Evolutionary conservation across 1,140 invertebrate genomes (phyloP).

Genomic region (Tachypleus tridentatus): DNA sequence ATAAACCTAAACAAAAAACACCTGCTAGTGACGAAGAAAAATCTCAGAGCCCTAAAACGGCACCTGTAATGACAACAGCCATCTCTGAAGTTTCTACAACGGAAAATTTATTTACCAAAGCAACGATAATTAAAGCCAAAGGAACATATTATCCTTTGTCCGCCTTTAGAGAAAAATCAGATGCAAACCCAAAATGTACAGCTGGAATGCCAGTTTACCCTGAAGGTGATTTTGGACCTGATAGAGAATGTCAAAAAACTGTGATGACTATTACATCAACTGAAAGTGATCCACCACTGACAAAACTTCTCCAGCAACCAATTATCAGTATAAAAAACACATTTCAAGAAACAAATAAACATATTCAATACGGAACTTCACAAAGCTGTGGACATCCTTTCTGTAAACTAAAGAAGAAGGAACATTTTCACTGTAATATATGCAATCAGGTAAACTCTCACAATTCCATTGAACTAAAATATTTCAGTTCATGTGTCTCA

Average conservation of each 20-base stretch:
- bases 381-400: conserved; percentile 65
- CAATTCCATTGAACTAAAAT: no score
- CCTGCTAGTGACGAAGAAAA: conserved; percentile 14
- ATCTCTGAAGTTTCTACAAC: background rate
- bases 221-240: background rate
- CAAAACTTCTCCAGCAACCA: conserved; percentile 31
- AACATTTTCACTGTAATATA: conserved; percentile 74
- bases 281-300: conserved; percentile 20
- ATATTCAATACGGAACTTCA: conserved; percentile 38
- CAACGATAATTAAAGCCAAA: conserved; percentile 67
- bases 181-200: conserved; percentile 16
- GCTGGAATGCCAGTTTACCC: conserved; percentile 12
- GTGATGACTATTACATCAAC: background rate
- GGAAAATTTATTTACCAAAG: conserved; percentile 12
- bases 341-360: conserved; percentile 25
- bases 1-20: conserved; percentile 15
- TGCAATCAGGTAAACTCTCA: conserved; percentile 54
- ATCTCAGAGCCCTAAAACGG: background rate
- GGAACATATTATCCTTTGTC: conserved; percentile 86
- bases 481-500: no score
- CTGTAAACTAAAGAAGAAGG: conserved; percentile 70
- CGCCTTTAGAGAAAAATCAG: conserved; percentile 16
- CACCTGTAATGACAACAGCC: background rate
- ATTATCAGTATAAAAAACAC: conserved; percentile 31
- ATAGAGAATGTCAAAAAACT: background rate